Evolutionary conservation across 2,888 invertebrate genomes (phyloP).

Genomic region (Byasa hedistus): DNA sequence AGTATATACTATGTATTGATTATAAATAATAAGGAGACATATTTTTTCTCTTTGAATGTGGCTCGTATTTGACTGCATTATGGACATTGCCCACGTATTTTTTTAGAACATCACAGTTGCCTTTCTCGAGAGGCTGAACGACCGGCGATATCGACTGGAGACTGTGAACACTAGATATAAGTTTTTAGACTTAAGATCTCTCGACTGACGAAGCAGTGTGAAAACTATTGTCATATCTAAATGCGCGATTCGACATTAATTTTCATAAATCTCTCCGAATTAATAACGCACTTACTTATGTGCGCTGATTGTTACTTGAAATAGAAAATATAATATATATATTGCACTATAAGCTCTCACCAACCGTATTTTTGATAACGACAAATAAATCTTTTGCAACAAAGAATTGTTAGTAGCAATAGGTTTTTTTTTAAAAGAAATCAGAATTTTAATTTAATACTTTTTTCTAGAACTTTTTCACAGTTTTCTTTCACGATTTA

Average conservation of each 20-base stretch:
- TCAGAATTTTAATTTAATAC: no score
- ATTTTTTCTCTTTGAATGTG: constrained; percentile 75
- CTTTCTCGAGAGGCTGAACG: constrained; percentile 61
- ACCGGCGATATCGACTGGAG: constrained; percentile 62
- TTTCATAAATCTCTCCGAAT: constrained; percentile 19
- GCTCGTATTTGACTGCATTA: constrained; percentile 71
- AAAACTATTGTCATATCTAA: constrained; percentile 51
- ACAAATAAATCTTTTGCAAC: constrained; percentile 17
- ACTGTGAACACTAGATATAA: constrained; percentile 73
- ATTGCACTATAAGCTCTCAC: background rate
- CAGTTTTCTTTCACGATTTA: no score
- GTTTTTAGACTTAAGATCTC: constrained; percentile 49
- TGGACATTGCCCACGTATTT: constrained; percentile 80
- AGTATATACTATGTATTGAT: constrained; percentile 53
- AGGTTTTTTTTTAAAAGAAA: background rate
- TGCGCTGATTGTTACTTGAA: background rate
- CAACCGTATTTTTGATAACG: constrained; percentile 27
- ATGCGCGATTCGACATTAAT: constrained; percentile 8
- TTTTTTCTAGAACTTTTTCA: no score
- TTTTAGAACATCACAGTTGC: constrained; percentile 71
- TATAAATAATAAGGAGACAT: constrained; percentile 72
- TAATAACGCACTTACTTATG: background rate
- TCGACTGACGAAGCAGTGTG: constrained; percentile 71
- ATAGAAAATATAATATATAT: background rate
- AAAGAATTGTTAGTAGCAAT: constrained; percentile 14